Conservation (phyloP, 2,797 vertebrate species). For the Aphelocoma californica region DNA sequence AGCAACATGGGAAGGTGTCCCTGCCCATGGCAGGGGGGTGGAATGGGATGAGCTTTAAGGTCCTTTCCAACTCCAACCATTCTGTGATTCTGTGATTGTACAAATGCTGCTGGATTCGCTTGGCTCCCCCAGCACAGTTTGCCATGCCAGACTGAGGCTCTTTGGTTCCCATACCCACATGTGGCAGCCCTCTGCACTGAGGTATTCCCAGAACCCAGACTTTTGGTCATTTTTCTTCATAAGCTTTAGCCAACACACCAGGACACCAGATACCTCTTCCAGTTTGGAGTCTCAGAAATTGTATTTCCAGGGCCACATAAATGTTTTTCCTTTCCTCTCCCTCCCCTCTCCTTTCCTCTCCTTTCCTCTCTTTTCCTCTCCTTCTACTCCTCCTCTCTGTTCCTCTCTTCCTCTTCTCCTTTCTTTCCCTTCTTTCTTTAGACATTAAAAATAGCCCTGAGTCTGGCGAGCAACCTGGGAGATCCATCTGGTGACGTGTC, state of each 20-base stretch:
- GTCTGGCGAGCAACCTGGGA: slow-evolving; percentile 86
- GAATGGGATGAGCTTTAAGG: not conserved
- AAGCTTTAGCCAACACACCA: not conserved
- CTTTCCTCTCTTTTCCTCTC: not conserved
- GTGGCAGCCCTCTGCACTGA: not conserved
- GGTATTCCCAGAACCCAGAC: not conserved
- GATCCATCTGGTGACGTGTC: slow-evolving; percentile 86
- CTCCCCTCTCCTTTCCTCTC: not conserved
- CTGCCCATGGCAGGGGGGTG: not conserved
- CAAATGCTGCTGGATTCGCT: not conserved
- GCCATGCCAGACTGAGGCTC: not conserved
- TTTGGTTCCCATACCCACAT: not conserved
- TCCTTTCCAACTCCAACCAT: not conserved
- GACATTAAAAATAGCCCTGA: slow-evolving; percentile 93
- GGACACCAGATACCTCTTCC: not conserved
- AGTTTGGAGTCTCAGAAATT: not conserved
- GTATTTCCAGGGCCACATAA: not conserved
- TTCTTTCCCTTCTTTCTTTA: slow-evolving; percentile 50
- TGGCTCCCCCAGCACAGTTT: not conserved
- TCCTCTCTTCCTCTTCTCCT: not conserved
- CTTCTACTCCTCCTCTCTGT: not conserved
- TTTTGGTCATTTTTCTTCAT: not conserved
- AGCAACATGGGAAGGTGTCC: not conserved
- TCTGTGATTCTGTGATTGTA: not conserved
- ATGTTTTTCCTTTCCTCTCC: not conserved